phyloP scores from a whole-genome alignment of 2,797 vertebrate genomes.

The Semotilus atromaculatus region DNA sequence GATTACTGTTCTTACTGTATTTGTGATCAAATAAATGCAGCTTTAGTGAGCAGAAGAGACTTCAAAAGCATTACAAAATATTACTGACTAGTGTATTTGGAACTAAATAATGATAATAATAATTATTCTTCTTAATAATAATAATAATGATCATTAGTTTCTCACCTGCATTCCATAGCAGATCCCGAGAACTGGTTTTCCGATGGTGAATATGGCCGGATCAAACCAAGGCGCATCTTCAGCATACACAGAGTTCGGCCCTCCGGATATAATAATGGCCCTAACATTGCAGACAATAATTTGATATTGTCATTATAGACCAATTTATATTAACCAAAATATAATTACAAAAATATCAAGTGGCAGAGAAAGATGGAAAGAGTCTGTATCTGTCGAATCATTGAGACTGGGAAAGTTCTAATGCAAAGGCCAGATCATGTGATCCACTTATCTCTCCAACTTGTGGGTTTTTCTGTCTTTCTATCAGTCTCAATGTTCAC shows the following conservation, averaged over 20 bases:
- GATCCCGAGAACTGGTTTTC: slow-evolving; percentile 96
- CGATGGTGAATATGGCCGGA: slow-evolving; percentile 97
- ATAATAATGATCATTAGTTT: neutral
- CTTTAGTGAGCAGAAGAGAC: too few species aligned
- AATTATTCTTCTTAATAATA: neutral
- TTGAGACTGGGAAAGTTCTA: neutral
- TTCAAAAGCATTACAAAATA: too few species aligned
- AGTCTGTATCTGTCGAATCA: neutral
- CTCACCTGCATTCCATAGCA: slow-evolving; percentile 99
- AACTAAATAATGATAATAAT: too few species aligned
- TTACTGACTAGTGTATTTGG: too few species aligned
- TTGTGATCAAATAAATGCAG: too few species aligned
- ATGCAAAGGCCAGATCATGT: neutral
- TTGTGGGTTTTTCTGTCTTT: neutral
- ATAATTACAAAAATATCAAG: neutral
- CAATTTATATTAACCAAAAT: slow-evolving; percentile 14
- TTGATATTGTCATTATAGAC: slow-evolving; percentile 4
- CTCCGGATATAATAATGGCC: slow-evolving; percentile 98
- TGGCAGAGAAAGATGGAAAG: slow-evolving; percentile 4
- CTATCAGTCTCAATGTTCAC: neutral
- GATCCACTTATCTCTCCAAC: neutral
- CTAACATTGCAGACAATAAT: slow-evolving; percentile 69
- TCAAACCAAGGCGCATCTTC: slow-evolving; percentile 99
- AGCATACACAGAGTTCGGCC: slow-evolving; percentile 97
- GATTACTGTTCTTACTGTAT: too few species aligned